These are phyloP conservation scores for Glandiceps talaboti DNA, from an alignment of 53 echinoderm and acorn worm genomes.

Conservation along the genomic window DNA sequence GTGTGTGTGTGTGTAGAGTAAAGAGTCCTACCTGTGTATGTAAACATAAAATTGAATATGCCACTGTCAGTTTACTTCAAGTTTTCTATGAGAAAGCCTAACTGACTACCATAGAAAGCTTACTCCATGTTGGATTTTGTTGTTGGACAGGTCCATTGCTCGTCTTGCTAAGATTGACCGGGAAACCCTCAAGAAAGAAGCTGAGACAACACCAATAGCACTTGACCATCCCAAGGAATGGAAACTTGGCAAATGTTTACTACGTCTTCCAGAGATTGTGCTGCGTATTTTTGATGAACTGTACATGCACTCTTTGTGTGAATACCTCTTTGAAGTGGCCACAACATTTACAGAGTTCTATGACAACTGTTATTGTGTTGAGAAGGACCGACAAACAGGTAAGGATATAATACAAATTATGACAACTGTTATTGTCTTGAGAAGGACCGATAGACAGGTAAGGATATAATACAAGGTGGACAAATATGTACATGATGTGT, in stretches of 20 bases:
- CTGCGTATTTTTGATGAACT: conserved; percentile 57
- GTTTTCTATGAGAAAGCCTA: no score
- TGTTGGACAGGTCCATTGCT: conserved; percentile 77
- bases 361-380: conserved; percentile 86
- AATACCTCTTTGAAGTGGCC: conserved; percentile 86
- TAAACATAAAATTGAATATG: no score
- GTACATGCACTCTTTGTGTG: conserved; percentile 76
- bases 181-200: conserved; percentile 38
- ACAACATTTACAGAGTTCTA: conserved; percentile 98
- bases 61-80: no score
- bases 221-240: conserved; percentile 74
- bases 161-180: conserved; percentile 54
- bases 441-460: conserved; percentile 79
- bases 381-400: conserved; percentile 81
- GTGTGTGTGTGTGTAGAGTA: no score
- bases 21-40: no score
- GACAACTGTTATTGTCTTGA: conserved; percentile 87
- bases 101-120: no score
- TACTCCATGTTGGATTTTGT: no score
- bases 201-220: conserved; percentile 41
- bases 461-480: no score
- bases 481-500: no score
- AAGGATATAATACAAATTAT: conserved; percentile 27
- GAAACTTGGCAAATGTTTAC: conserved; percentile 87
- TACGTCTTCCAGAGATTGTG: conserved; percentile 63